Base-by-base conservation (phyloP, 1,140 invertebrate genomes). In the Saxidomus purpurata region DNA sequence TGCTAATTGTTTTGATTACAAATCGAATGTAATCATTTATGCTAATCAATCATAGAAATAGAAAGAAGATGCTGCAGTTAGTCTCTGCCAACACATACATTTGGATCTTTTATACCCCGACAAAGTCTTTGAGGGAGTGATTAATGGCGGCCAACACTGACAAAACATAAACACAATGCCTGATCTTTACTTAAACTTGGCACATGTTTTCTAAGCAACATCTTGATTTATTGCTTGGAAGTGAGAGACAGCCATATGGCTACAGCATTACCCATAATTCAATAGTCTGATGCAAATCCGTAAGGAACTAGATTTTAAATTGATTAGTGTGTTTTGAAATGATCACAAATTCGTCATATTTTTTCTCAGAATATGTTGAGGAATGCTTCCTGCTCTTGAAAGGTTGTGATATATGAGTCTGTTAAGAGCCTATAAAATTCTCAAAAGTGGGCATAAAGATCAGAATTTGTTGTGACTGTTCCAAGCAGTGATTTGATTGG, bases 161-260 rank as follows among this genome's bases (percentile, higher is more conserved):
- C 59, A 63, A 63, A 63, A 63, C 59, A 63, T 63, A 63, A 63
- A 63, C 59, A 63, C 59, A 63, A 63, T 25, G 59, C n/a, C 22
- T 63, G 59, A 63, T 63, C 59, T 63, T 63, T 63, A 63, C 59
- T 63, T 63, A 28, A 63, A 63, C 59, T 63, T 63, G 59, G 59
- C 59, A 63, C 59, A 63, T 63, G 59, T 63, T 63, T 63, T 63
- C 59, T 28, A 28, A 28, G 22, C 25, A 63, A 28, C 59, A 63
- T 63, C 59, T 63, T 63, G 59, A 63, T 63, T 63, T 63, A 63
- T 63, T 2, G n/a, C 25, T n/a, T 9, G 6, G n/a, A 28, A 63
- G 59, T 28, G 19, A 63, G 59, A 28, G 25, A n/a, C 59, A 63
- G 59, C 59, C 59, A 63, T 25, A 63, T 63, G 59, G 59, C 59